phyloP scores from a whole-genome alignment of 2,113 vertebrate species.

The Lanius collurio region DNA sequence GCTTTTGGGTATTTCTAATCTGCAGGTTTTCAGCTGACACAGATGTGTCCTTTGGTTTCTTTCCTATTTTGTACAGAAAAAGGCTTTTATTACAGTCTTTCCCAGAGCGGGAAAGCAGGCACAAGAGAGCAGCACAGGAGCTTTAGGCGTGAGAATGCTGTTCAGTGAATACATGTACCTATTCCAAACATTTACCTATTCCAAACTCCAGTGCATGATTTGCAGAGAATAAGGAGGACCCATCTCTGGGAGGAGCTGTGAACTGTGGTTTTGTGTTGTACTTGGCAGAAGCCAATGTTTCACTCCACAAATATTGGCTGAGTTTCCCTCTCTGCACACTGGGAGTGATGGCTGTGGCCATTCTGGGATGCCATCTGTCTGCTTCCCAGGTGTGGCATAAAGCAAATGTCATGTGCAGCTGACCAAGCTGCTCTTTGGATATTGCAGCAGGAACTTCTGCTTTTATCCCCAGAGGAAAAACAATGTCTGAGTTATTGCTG shows the following conservation, averaged over 20 bases:
- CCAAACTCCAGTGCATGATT: not conserved
- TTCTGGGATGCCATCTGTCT: not conserved
- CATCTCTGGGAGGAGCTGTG: not conserved
- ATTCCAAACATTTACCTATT: not conserved
- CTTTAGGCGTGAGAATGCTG: not conserved
- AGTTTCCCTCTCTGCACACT: not conserved
- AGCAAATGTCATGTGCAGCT: not conserved
- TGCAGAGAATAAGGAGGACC: not conserved
- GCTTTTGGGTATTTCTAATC: not conserved
- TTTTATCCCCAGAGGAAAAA: not conserved
- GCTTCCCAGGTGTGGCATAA: not conserved
- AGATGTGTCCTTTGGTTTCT: not conserved
- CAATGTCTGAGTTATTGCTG: not conserved
- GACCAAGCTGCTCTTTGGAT: not conserved
- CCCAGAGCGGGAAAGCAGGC: not conserved
- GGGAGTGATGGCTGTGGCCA: not conserved
- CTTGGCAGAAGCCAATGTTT: not conserved
- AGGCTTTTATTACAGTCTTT: not conserved
- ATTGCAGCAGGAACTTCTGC: not conserved
- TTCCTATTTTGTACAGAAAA: not conserved
- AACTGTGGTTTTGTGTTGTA: fast-evolving
- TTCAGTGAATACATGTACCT: not conserved
- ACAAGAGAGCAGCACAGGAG: not conserved
- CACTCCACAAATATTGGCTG: not conserved
- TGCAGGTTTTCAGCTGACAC: not conserved